Evolutionary conservation across 37 sponge, comb jelly and placozoan genomes (phyloP).

Genomic region (Diacarnus erythraeanus): DNA sequence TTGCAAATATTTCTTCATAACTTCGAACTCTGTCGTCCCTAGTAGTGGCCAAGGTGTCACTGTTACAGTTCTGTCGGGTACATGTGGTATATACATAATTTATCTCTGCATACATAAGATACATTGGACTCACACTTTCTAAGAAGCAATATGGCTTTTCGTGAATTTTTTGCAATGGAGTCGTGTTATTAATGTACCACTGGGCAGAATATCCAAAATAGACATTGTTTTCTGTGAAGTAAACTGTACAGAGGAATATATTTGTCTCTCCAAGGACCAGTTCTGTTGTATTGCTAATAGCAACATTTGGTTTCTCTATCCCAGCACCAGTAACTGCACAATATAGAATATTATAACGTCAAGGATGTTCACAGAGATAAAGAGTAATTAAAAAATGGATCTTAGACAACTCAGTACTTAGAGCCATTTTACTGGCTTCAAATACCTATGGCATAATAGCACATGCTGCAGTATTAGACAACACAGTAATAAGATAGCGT

Average conservation of each 20-base stretch:
- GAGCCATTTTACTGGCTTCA: no score
- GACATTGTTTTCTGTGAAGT: not conserved
- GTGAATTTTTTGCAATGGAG: not conserved
- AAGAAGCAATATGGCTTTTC: not conserved
- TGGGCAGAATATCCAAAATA: not conserved
- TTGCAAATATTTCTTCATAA: not conserved
- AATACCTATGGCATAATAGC: no score
- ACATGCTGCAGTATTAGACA: no score
- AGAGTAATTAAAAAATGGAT: no score
- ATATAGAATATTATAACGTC: no score
- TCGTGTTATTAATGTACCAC: not conserved
- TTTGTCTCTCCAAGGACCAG: constrained; percentile 18
- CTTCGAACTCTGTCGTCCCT: not conserved
- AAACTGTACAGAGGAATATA: constrained; percentile 1
- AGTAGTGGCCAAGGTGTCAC: not conserved
- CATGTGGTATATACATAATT: not conserved
- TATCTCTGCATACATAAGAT: not conserved
- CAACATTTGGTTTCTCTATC: not conserved
- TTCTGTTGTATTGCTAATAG: not conserved
- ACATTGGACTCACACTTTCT: no score
- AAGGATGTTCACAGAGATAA: no score
- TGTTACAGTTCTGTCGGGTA: not conserved
- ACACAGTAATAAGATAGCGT: no score
- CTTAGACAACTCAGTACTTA: constrained; percentile 1
- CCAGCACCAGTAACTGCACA: not conserved